Percentiles rank a stretch among this genome's conserved stretches.
These are phyloP conservation scores for Habropoda laboriosa DNA, from an alignment of 1,140 invertebrate species.

Conservation along the genomic window DNA sequence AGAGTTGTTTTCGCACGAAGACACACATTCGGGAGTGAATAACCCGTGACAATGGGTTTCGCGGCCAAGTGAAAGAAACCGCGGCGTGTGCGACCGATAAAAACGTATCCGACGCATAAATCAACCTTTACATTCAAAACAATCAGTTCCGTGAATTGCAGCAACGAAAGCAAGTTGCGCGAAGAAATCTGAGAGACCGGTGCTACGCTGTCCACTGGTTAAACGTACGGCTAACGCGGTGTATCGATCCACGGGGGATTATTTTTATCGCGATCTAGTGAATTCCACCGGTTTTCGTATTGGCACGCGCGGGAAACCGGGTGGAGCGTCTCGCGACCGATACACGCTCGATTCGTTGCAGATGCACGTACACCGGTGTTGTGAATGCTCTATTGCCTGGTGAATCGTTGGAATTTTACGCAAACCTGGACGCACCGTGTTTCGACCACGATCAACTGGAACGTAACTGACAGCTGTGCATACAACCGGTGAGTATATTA, in stretches of 20 bases:
- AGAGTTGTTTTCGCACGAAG: slow-evolving; percentile 3
- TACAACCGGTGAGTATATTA: slow-evolving; percentile 29
- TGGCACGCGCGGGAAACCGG: neutral
- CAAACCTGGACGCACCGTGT: neutral
- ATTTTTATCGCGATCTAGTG: slow-evolving; percentile 18
- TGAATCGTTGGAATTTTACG: slow-evolving; percentile 1
- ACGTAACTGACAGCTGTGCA: slow-evolving; percentile 20
- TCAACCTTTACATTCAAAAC: slow-evolving; percentile 31
- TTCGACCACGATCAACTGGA: neutral
- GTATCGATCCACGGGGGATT: slow-evolving; percentile 5
- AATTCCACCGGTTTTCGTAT: neutral
- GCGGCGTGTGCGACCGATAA: slow-evolving; percentile 41
- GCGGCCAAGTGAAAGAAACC: neutral
- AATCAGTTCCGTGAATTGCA: slow-evolving; percentile 7
- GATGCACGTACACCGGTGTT: too few relatives aligned
- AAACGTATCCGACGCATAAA: slow-evolving; percentile 37
- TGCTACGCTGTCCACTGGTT: slow-evolving; percentile 6
- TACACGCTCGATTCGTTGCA: neutral
- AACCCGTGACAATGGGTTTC: slow-evolving; percentile 16
- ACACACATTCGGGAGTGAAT: slow-evolving; percentile 1
- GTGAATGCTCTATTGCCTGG: too few relatives aligned
- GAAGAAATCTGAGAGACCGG: neutral
- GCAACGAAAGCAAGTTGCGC: slow-evolving; percentile 30
- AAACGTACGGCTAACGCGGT: neutral
- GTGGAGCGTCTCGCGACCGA: slow-evolving; percentile 32